Evolutionary conservation across 2,113 vertebrate species (phyloP), one percentile per base, ranked within the genome.

Genomic region (Arothron firmamentum): DNA sequence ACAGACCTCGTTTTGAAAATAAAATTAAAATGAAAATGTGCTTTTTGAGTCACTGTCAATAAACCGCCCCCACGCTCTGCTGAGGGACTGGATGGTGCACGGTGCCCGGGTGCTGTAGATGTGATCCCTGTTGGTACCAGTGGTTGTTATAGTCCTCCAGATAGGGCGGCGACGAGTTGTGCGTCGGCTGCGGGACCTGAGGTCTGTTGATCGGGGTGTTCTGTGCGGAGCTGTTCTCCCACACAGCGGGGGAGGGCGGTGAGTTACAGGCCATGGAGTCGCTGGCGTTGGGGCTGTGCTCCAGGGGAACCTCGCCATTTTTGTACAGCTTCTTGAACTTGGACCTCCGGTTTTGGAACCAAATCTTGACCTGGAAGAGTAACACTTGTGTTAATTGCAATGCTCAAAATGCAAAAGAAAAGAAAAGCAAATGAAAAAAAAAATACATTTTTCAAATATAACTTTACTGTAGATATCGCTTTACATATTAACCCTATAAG

Each of bases 311-410:
- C 77, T 98, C 97, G 25, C 97, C 97, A 11, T 96, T 99, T 85
- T 99, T 99, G 90, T 98, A 98, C 43, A 99, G 90, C 79, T 98
- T 98, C 93, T 99, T 99, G 90, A 99, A 98, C 84, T 99, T 99
- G 87, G 96, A 98, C 31, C 97, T 90, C 41, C 97, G 90, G 89
- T 98, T 98, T 90, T 99, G 96, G 89, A 99, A 99, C 96, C 97
- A 99, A 77, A 99, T 99, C 86, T 99, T 98, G 43, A 98, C 96
- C 96, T 99, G 83, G 21, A 53, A 56, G 15, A 42, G 12, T 1
- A 52, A 11, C 0, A 25, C 1, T 13, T 16, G 38, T 13, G 46
- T 75, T 65, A 62, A 56, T 23, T 48, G 0, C n/a, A 15, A 56
- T 25, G 25, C n/a, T 50, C 46, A 42, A 13, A 5, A 46, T 17